Evolutionary conservation across 1,140 invertebrate species (phyloP).

Genomic region (Drosophila ambigua): DNA sequence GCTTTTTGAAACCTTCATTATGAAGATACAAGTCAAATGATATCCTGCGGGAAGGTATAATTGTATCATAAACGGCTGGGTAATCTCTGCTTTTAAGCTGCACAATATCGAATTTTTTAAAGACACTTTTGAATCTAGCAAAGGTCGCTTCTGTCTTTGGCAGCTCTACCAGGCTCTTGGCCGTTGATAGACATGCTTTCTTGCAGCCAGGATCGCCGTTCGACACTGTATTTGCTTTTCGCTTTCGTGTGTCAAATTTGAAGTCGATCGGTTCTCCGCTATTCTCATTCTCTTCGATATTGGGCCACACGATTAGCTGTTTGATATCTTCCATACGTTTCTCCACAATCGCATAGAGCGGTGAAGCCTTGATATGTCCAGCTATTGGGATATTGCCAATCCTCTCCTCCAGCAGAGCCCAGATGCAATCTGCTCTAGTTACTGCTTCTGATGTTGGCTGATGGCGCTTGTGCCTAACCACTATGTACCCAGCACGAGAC

Average conservation of each 20-base stretch:
- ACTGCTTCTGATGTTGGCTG: not conserved
- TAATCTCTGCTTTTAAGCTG: constrained; percentile 28
- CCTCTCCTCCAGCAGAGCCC: constrained; percentile 55
- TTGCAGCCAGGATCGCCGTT: constrained; percentile 15
- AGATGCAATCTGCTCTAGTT: constrained; percentile 61
- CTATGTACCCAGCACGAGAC: constrained; percentile 72
- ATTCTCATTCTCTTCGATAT: not conserved
- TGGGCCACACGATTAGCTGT: constrained; percentile 39
- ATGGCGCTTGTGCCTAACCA: constrained; percentile 49
- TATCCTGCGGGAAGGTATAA: constrained; percentile 32
- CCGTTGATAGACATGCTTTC: not conserved
- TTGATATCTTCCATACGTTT: constrained; percentile 42
- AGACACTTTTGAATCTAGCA: constrained; percentile 46
- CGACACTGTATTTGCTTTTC: constrained; percentile 20
- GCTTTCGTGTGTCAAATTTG: constrained; percentile 51
- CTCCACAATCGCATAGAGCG: constrained; percentile 26
- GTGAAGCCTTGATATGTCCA: constrained; percentile 39
- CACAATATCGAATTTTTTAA: constrained; percentile 70
- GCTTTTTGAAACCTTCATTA: constrained; percentile 69
- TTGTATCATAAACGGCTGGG: not conserved
- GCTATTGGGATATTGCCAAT: constrained; percentile 47
- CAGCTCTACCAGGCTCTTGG: constrained; percentile 52
- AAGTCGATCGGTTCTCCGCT: constrained; percentile 26
- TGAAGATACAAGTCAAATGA: constrained; percentile 77
- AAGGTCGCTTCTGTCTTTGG: constrained; percentile 55